Evolutionary conservation across 1,140 invertebrate genomes (phyloP), one percentile per base, ranked within the genome.

Genomic region (Drosophila lacteicornis): DNA sequence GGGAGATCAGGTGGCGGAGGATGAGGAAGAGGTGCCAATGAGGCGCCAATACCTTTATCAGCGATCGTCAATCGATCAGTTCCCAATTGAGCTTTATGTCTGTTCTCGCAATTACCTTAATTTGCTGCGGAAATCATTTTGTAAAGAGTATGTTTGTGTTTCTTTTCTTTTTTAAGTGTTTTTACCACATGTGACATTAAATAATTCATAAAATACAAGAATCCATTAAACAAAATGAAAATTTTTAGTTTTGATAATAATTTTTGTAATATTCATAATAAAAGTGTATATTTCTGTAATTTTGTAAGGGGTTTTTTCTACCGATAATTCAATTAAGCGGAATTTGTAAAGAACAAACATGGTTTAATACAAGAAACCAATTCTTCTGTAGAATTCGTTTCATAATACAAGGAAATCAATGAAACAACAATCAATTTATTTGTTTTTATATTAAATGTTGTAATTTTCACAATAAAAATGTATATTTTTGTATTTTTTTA

Each of bases 31-130:
- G 36, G 22, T 13, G 12, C 19, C 33, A 30, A 60, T 38, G 59
- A 36, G 63, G 42, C 63, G 63, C 42, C 63, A 66, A 46, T 46
- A 62, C 58, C 40, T 19, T 67, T 67, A 67, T 67, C 63, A 67
- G 58, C 30, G 42, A 66, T 66, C 57, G 63, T 22, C 36, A 49
- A 71, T 57, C 53, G 51, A 73, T 58, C 66, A 46, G 42, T 70
- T 36, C 36, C 25, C 38, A 69, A 70, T 70, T 71, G 33, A 46
- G 19, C 67, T 69, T 36, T 42, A 59, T 67, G 45, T n/a, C 43
- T 49, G 43, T 59, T 59, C 17, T 13, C 30, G 43, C 43, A 49
- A 60, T 59, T 45, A 43, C 22, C 30, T 46, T 13, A 11, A 65
- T 60, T 65, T 25, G 30, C 42, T 61, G 27, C 19, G 13, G 13